phyloP scores from a whole-genome alignment of 2,113 vertebrate genomes.

The Pleuronectes platessa region DNA sequence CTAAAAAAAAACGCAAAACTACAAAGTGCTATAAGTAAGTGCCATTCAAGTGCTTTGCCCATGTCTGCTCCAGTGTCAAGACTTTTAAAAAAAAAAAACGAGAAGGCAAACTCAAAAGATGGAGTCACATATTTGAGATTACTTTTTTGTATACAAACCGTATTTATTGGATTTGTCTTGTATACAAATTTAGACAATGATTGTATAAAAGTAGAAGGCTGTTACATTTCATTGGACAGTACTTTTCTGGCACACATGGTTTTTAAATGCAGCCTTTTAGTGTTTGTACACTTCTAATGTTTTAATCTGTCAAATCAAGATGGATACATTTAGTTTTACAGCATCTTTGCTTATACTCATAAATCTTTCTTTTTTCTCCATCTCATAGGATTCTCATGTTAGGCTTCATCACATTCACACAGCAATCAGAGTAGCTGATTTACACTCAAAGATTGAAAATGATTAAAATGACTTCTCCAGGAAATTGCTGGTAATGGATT shows the following conservation, averaged over 20 bases:
- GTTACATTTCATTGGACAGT: constrained; percentile 2
- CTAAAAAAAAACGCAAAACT: too few species aligned
- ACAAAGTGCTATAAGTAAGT: too few species aligned
- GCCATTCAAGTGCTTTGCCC: too few species aligned
- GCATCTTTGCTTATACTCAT: not conserved
- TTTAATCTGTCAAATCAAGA: not conserved
- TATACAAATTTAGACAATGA: constrained; percentile 45
- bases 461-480: constrained; percentile 18
- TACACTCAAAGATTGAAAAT: constrained; percentile 34
- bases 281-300: constrained; percentile 14
- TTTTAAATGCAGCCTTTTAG: constrained; percentile 22
- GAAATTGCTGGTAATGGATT: constrained; percentile 14
- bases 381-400: constrained; percentile 8
- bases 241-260: constrained; percentile 20
- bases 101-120: too few species aligned
- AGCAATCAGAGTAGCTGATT: constrained; percentile 43
- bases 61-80: too few species aligned
- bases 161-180: constrained; percentile 59
- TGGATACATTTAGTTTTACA: not conserved
- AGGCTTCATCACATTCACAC: constrained; percentile 43
- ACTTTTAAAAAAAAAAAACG: too few species aligned
- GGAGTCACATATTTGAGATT: not conserved
- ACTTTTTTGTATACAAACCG: constrained; percentile 43
- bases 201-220: constrained; percentile 45
- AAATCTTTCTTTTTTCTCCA: not conserved